These are phyloP conservation scores for Haemorhous mexicanus DNA, from an alignment of 2,113 vertebrate genomes.

Conservation along the genomic window DNA sequence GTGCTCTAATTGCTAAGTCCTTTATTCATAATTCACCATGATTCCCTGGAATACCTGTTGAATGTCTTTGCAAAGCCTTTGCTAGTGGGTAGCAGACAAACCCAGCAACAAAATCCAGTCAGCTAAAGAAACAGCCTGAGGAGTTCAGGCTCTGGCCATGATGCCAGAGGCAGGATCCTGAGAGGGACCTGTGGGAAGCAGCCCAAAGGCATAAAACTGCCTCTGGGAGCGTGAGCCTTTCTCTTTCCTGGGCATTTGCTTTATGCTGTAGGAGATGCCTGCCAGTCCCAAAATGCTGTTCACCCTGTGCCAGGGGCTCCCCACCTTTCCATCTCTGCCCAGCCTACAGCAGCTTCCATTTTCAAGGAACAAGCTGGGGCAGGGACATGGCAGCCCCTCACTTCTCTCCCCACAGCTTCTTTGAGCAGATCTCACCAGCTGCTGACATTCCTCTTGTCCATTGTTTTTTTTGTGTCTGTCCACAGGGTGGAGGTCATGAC, in stretches of 20 bases:
- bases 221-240: not conserved
- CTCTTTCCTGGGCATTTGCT: not conserved
- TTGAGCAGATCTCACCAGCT: not conserved
- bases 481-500: slow-evolving; percentile 39
- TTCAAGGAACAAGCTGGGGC: not conserved
- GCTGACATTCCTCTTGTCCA: not conserved
- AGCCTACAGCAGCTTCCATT: not conserved
- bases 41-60: not conserved
- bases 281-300: not conserved
- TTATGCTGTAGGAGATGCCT: not conserved
- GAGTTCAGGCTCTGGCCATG: not conserved
- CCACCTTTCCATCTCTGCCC: not conserved
- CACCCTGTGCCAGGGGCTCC: not conserved
- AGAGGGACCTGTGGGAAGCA: not conserved
- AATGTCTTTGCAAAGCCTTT: not conserved
- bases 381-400: not conserved
- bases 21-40: not conserved
- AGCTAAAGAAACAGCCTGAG: not conserved
- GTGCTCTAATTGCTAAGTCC: not conserved
- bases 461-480: not conserved
- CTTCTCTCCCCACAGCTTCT: not conserved
- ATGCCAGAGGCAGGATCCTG: rapidly evolving
- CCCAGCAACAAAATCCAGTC: not conserved
- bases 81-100: not conserved
- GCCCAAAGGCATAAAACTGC: not conserved